Base-by-base conservation (phyloP, 2,797 vertebrate genomes). In the Falco rusticolus region DNA sequence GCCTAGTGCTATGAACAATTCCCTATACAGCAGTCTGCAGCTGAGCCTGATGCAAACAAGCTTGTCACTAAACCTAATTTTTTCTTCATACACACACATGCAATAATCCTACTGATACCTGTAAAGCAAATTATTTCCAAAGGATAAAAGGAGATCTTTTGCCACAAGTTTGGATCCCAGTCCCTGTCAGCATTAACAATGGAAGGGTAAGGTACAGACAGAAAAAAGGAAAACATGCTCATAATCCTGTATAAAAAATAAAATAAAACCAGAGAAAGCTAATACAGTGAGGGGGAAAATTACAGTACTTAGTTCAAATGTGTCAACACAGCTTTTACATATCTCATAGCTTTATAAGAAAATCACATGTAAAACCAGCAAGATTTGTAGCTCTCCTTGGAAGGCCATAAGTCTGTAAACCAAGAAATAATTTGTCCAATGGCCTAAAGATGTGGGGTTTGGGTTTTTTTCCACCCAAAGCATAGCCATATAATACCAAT, bases 1-100 rank as follows among this genome's bases (percentile, higher is more conserved):
- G 78, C 70, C 64, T 80, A 87, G 16, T 60, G 45, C 16, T 72
- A 33, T 29, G 74, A 94, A 84, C 70, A 91, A 94, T 82, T 96
- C 89, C 83, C 74, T 64, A 8, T 41, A 24, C 24, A 77, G 24
- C 25, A 76, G 10, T 90, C 74, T 84, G n/a, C 24, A 94, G 64
- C 60, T 94, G 80, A 92, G 50, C 41, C 33, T 79, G 70, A 63
- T 93, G n/a, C 63, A 94, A 90, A 93, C 39, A 92, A 79, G 11
- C 48, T 83, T 29, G 25, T 18, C 26, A 68, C 34, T 37, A 24
- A 12, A 60, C 31, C 59, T 92, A 66, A 82, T 89, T 90, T 86
- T 83, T 37, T 45, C 56, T 89, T 95, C 45, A 64, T 45, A 93
- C 71, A 50, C 21, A 50, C 21, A 47, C 29, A 29, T 8, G 0